phyloP scores from a whole-genome alignment of 2,888 invertebrate species.

The Nomada ferruginata region DNA sequence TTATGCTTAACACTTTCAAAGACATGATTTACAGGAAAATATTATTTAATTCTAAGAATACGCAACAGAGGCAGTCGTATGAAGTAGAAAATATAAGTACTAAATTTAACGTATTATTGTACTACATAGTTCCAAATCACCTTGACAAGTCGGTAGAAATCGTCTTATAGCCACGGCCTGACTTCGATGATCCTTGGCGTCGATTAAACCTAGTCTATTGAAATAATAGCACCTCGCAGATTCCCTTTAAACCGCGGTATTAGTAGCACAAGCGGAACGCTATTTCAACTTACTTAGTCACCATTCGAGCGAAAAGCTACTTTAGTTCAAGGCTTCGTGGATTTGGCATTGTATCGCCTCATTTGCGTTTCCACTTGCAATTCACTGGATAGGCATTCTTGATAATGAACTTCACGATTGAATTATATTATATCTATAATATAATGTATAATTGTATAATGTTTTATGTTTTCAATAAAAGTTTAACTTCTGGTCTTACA shows the following conservation, averaged over 20 bases:
- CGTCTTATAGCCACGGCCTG: conserved; percentile 11
- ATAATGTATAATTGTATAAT: too few relatives aligned
- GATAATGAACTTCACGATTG: too few relatives aligned
- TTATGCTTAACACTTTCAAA: too few relatives aligned
- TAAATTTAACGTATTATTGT: too few relatives aligned
- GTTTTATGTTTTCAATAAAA: too few relatives aligned
- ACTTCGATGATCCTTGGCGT: conserved; percentile 36
- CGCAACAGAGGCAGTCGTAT: too few relatives aligned
- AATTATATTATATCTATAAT: too few relatives aligned
- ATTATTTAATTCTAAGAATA: too few relatives aligned
- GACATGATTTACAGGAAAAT: too few relatives aligned
- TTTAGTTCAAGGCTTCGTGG: not conserved
- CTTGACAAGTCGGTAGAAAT: conserved; percentile 8
- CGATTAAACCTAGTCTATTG: conserved; percentile 55
- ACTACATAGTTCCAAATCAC: not conserved
- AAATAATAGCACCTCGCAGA: conserved; percentile 30
- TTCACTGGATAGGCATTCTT: too few relatives aligned
- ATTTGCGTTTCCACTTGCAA: not conserved
- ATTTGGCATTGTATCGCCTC: not conserved
- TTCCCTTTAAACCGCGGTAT: conserved; percentile 28
- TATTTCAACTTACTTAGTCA: conserved; percentile 13
- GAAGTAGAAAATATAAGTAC: too few relatives aligned
- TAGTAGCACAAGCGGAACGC: conserved; percentile 7
- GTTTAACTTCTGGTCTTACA: too few relatives aligned
- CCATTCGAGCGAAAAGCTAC: conserved; percentile 1